A percentile compares a stretch with the other conserved stretches of the same genome.
phyloP scores from a whole-genome alignment of 2,113 vertebrate genomes.

The Campylomormyrus numenius region DNA sequence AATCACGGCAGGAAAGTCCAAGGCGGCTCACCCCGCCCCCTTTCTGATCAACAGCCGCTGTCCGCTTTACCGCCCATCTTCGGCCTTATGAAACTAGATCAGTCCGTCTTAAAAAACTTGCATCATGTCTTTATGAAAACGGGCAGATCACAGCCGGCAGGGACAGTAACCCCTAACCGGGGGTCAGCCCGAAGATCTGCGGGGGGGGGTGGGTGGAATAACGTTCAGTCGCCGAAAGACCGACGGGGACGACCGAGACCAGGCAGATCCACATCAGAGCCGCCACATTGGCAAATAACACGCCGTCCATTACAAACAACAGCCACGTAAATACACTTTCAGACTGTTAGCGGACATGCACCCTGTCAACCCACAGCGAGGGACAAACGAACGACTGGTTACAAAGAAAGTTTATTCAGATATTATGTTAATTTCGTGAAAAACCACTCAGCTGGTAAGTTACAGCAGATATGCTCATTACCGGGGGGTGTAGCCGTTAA shows the following conservation, averaged over 20 bases:
- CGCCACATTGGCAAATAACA: background rate
- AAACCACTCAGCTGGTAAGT: background rate
- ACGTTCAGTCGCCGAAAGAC: background rate
- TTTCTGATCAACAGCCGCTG: background rate
- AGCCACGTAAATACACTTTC: background rate
- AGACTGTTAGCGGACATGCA: background rate
- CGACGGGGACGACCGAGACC: background rate
- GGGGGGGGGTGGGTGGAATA: too few species aligned
- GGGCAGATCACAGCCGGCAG: background rate
- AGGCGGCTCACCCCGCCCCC: background rate
- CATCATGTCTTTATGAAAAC: background rate
- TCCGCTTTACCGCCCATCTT: too few species aligned
- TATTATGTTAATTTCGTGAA: background rate
- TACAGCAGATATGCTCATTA: background rate
- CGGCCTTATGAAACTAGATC: background rate
- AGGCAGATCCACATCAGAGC: background rate
- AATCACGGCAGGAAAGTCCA: background rate
- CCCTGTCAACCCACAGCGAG: background rate
- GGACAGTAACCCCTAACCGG: too few species aligned
- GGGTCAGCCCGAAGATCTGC: too few species aligned
- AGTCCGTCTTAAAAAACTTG: background rate
- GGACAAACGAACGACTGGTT: background rate
- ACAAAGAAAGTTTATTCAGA: background rate
- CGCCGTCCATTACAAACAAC: background rate
- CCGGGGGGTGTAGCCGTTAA: background rate